phyloP scores from a whole-genome alignment of 2,888 invertebrate genomes.

The Pachymerium ferrugineum region DNA sequence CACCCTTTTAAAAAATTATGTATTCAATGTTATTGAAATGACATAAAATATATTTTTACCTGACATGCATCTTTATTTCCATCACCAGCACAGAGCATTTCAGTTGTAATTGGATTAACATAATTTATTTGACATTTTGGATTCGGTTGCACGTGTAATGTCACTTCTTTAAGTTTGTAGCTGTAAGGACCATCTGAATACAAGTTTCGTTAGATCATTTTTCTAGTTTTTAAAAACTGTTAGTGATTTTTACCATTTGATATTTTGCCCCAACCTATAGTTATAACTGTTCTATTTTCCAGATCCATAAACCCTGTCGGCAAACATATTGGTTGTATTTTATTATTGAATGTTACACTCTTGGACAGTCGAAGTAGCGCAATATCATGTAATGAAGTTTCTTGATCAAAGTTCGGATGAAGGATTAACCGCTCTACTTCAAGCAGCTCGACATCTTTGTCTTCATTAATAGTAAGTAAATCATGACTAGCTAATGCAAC shows the following conservation, averaged over 20 bases:
- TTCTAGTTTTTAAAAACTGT: neutral
- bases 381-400: constrained; percentile 23
- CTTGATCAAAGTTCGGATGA: constrained; percentile 25
- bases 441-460: neutral
- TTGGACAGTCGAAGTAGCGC: constrained; percentile 21
- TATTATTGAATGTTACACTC: neutral
- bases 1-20: constrained; percentile 18
- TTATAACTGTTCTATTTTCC: neutral
- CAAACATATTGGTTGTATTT: constrained; percentile 25
- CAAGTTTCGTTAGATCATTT: neutral
- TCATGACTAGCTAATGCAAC: constrained; percentile 23
- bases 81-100: constrained; percentile 32
- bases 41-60: neutral
- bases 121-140: constrained; percentile 12
- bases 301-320: constrained; percentile 9
- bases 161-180: constrained; percentile 8
- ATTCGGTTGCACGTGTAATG: neutral
- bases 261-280: constrained; percentile 29
- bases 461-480: neutral
- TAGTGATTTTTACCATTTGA: constrained; percentile 17
- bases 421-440: constrained; percentile 23
- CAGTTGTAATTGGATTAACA: neutral
- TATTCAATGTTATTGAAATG: neutral
- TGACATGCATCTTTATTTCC: constrained; percentile 30
- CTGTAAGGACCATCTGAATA: constrained; percentile 11